Conservation (phyloP, 2,113 vertebrate species). For the Sturnus vulgaris region DNA sequence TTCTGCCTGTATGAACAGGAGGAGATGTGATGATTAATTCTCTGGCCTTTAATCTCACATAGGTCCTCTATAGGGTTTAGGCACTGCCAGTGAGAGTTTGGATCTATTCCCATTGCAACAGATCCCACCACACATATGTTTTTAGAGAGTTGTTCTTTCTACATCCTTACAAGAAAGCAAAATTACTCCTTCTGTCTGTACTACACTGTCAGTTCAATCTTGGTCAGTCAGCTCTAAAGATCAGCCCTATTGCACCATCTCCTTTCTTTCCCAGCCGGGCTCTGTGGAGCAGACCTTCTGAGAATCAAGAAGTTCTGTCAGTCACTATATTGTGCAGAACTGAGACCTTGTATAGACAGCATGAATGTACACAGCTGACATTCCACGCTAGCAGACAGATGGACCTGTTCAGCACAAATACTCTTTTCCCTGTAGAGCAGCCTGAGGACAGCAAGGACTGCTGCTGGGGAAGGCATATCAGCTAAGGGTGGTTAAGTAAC, state of each 20-base stretch:
- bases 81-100: not conserved
- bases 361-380: not conserved
- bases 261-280: not conserved
- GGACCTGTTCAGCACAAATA: not conserved
- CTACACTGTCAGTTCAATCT: not conserved
- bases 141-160: not conserved
- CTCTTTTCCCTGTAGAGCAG: not conserved
- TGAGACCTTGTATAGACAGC: not conserved
- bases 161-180: not conserved
- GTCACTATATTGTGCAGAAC: not conserved
- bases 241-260: not conserved
- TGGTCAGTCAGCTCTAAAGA: not conserved
- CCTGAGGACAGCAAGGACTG: not conserved
- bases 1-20: slow-evolving; percentile 33
- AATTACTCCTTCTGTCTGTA: not conserved
- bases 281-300: not conserved
- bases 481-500: not conserved
- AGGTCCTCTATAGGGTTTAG: not conserved
- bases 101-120: not conserved
- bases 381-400: not conserved
- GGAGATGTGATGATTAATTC: not conserved
- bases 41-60: not conserved
- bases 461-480: not conserved
- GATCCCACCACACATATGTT: not conserved
- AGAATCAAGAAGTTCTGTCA: not conserved